These are phyloP conservation scores for Diorhabda sublineata DNA, from an alignment of 1,140 invertebrate genomes.

Conservation along the genomic window DNA sequence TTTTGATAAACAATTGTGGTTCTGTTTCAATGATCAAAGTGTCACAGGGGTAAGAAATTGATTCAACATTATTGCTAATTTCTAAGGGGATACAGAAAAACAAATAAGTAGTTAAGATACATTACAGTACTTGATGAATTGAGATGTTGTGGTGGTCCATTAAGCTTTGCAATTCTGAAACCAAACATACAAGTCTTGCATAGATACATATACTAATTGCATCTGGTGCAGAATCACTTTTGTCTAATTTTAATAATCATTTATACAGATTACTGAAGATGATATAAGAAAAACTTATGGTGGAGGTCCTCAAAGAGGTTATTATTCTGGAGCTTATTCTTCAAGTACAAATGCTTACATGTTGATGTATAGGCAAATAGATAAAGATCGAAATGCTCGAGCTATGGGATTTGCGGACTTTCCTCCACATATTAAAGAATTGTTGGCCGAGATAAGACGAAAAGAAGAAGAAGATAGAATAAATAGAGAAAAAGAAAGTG, in stretches of 20 bases:
- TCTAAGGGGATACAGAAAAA: no score
- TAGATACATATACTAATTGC: no score
- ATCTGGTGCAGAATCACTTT: no score
- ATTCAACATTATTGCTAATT: no score
- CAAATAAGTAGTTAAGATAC: no score
- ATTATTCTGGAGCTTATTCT: constrained; percentile 70
- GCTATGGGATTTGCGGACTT: constrained; percentile 68
- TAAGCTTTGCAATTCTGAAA: no score
- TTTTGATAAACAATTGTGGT: constrained; percentile 71
- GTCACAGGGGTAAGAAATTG: constrained; percentile 55
- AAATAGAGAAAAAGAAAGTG: constrained; percentile 57
- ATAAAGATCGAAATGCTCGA: constrained; percentile 64
- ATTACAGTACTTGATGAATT: no score
- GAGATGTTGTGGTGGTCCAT: no score
- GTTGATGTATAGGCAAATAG: constrained; percentile 86
- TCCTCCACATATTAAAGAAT: constrained; percentile 67
- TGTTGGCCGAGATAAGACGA: constrained; percentile 63
- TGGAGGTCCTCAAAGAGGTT: constrained; percentile 63
- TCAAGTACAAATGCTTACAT: constrained; percentile 91
- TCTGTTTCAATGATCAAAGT: constrained; percentile 79
- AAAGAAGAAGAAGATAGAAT: constrained; percentile 64
- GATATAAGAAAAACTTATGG: constrained; percentile 85
- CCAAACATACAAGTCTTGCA: no score
- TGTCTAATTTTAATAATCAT: no score
- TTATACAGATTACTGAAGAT: constrained; percentile 62